phyloP scores from a whole-genome alignment of 2,113 vertebrate genomes.

The Equus quagga region DNA sequence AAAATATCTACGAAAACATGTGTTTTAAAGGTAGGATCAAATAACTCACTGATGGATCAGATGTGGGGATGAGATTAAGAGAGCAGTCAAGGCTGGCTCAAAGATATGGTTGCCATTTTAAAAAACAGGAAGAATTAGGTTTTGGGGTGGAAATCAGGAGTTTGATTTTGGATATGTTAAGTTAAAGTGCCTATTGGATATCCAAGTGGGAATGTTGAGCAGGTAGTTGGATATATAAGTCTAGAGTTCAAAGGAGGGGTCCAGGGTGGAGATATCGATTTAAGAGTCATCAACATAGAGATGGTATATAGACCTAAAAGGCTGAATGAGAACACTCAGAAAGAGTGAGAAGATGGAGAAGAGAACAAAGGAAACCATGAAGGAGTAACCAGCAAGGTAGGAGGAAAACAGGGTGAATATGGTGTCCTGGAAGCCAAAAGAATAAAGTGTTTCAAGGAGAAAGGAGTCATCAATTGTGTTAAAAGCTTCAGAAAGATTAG shows the following conservation, averaged over 20 bases:
- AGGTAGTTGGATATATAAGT: neutral
- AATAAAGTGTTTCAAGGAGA: neutral
- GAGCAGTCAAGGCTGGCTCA: neutral
- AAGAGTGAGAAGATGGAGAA: neutral
- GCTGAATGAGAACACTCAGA: neutral
- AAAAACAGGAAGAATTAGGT: neutral
- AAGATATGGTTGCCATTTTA: neutral
- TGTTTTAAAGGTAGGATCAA: neutral
- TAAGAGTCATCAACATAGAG: neutral
- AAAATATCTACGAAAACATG: neutral
- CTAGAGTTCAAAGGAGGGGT: neutral
- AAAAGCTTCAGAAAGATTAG: slow-evolving; percentile 3
- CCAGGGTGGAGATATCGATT: neutral
- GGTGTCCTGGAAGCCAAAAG: neutral
- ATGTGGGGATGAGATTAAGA: neutral
- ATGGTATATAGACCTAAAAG: neutral
- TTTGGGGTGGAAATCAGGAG: neutral
- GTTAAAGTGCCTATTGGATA: neutral
- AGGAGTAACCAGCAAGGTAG: neutral
- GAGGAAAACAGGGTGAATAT: neutral
- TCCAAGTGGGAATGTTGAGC: neutral
- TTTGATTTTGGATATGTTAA: neutral
- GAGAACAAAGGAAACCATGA: neutral
- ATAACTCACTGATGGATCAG: neutral
- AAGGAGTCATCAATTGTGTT: neutral